A percentile compares a stretch with the other conserved stretches of the same genome.
These are phyloP conservation scores for Neogobius melanostomus DNA, from an alignment of 2,113 vertebrate genomes.

Conservation along the genomic window DNA sequence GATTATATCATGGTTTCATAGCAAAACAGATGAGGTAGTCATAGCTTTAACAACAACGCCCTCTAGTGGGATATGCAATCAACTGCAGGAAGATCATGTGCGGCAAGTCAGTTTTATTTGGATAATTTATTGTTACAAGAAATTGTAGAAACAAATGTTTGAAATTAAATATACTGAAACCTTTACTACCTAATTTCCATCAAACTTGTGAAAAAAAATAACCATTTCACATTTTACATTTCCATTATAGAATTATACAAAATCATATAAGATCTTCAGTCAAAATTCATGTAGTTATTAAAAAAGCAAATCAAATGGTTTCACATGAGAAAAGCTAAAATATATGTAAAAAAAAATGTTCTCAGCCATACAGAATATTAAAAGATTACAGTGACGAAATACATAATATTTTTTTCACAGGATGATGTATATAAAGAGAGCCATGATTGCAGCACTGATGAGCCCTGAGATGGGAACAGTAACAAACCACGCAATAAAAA, in stretches of 20 bases:
- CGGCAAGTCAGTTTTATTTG: no score
- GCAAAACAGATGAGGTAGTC: background rate
- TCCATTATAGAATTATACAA: constrained; percentile 45
- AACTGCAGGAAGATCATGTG: background rate
- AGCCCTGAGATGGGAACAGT: constrained; percentile 92
- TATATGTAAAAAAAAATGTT: constrained; percentile 1
- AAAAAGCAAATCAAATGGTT: background rate
- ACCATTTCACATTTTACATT: background rate
- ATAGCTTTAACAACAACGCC: background rate
- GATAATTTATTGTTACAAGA: background rate
- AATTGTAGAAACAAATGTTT: constrained; percentile 25
- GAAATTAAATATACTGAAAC: constrained; percentile 28
- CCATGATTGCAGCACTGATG: constrained; percentile 94
- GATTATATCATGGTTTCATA: no score
- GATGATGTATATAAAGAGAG: constrained; percentile 81
- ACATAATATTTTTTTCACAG: constrained; percentile 48
- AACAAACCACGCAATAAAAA: constrained; percentile 98
- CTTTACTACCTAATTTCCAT: background rate
- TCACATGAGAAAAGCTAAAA: background rate
- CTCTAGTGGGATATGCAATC: constrained; percentile 2
- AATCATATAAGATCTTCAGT: constrained; percentile 21
- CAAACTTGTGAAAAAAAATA: constrained; percentile 1
- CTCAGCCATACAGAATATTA: constrained; percentile 10
- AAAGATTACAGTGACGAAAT: constrained; percentile 1
- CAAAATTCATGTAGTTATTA: background rate